These are phyloP conservation scores for Pungitius pungitius DNA, from an alignment of 2,113 vertebrate genomes.

Conservation along the genomic window DNA sequence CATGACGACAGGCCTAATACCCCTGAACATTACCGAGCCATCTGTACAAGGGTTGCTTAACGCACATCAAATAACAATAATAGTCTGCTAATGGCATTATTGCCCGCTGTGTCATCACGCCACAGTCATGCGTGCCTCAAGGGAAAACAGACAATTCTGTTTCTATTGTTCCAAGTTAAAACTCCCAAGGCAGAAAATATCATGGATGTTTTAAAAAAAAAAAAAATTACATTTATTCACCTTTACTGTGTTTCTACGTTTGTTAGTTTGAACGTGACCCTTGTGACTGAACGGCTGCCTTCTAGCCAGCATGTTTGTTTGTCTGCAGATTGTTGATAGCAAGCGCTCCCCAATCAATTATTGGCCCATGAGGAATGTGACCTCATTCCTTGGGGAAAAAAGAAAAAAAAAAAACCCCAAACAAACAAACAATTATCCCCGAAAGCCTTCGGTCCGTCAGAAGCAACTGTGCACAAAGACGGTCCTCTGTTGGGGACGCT, in stretches of 20 bases:
- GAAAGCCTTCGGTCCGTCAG: conserved; percentile 22
- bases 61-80: conserved; percentile 72
- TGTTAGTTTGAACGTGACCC: conserved; percentile 47
- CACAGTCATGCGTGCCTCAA: conserved; percentile 51
- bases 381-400: conserved; percentile 62
- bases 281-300: conserved; percentile 45
- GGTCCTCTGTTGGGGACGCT: conserved; percentile 45
- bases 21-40: conserved; percentile 71
- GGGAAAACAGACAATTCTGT: conserved; percentile 50
- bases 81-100: conserved; percentile 67
- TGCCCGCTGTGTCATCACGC: conserved; percentile 72
- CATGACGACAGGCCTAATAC: conserved; percentile 71
- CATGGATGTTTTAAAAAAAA: conserved; percentile 20
- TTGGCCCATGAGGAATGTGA: conserved; percentile 64
- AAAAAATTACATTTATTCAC: conserved; percentile 34
- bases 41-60: conserved; percentile 66
- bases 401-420: conserved; percentile 60
- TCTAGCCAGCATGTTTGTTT: conserved; percentile 62
- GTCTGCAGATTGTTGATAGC: conserved; percentile 63
- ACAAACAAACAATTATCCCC: too few species aligned
- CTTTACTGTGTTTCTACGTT: conserved; percentile 29
- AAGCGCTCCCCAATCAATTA: conserved; percentile 51
- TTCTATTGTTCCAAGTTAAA: conserved; percentile 49
- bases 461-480: conserved; percentile 51
- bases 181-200: conserved; percentile 36